These are phyloP conservation scores for Ariolimax columbianus DNA, from an alignment of 2,888 invertebrate species.

Conservation along the genomic window DNA sequence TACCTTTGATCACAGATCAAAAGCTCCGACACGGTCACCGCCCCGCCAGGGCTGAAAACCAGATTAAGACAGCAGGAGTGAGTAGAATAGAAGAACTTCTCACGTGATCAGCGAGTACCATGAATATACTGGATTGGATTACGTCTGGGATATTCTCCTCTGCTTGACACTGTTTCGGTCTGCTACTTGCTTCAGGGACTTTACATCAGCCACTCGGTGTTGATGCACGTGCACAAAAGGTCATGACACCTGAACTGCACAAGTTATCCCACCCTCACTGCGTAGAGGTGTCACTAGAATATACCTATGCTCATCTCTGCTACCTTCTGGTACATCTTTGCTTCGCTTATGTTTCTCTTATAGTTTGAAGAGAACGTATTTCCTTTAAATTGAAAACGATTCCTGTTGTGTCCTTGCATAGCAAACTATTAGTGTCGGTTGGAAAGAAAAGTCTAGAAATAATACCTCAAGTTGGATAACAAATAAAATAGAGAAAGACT, in stretches of 20 bases:
- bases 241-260: constrained; percentile 23
- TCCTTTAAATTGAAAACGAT: too few species aligned
- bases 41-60: constrained; percentile 27
- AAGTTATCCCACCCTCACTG: not conserved
- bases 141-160: constrained; percentile 21
- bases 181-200: constrained; percentile 4
- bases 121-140: constrained; percentile 38
- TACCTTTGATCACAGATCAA: constrained; percentile 46
- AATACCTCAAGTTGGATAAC: too few species aligned
- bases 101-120: not conserved
- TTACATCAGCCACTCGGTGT: not conserved
- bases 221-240: constrained; percentile 24
- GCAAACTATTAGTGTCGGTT: too few species aligned
- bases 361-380: too few species aligned
- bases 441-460: too few species aligned
- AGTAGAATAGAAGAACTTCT: constrained; percentile 14
- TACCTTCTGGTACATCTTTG: not conserved
- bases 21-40: constrained; percentile 38
- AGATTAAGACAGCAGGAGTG: constrained; percentile 38
- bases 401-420: too few species aligned
- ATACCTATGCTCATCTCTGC: not conserved
- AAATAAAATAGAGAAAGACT: too few species aligned
- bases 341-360: too few species aligned
- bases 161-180: constrained; percentile 29
- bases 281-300: not conserved